These are phyloP conservation scores for Pionites leucogaster DNA, from an alignment of 2,113 vertebrate genomes.

Conservation along the genomic window DNA sequence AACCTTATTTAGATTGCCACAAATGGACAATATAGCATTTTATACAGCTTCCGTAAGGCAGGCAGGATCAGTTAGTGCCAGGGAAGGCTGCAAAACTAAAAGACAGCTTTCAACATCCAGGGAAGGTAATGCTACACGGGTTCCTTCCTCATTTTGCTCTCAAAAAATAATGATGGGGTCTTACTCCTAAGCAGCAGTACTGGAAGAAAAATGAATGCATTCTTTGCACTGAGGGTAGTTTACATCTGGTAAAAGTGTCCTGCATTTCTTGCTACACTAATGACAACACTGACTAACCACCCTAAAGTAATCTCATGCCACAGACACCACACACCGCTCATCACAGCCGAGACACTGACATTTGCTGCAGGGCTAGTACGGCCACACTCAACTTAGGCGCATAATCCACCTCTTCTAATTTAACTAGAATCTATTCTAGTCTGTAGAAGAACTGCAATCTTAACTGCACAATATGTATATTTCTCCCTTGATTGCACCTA, in stretches of 20 bases:
- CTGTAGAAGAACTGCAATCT: conserved; percentile 40
- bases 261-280: background rate
- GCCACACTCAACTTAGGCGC: conserved; percentile 3
- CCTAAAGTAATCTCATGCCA: background rate
- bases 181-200: background rate
- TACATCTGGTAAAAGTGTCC: background rate
- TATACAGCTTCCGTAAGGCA: background rate
- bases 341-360: background rate
- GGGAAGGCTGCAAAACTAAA: background rate
- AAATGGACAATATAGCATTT: background rate
- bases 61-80: background rate
- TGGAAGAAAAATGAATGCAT: background rate
- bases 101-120: background rate
- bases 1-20: background rate
- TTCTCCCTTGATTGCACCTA: conserved; percentile 60
- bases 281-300: background rate
- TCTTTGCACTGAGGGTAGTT: background rate
- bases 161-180: background rate
- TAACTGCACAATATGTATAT: conserved; percentile 58
- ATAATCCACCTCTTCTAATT: conserved; percentile 46
- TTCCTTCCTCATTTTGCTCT: background rate
- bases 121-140: background rate
- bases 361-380: background rate
- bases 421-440: conserved; percentile 35
- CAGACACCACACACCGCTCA: background rate